phyloP scores from a whole-genome alignment of 2,888 invertebrate species.

The Dioctria rufipes region DNA sequence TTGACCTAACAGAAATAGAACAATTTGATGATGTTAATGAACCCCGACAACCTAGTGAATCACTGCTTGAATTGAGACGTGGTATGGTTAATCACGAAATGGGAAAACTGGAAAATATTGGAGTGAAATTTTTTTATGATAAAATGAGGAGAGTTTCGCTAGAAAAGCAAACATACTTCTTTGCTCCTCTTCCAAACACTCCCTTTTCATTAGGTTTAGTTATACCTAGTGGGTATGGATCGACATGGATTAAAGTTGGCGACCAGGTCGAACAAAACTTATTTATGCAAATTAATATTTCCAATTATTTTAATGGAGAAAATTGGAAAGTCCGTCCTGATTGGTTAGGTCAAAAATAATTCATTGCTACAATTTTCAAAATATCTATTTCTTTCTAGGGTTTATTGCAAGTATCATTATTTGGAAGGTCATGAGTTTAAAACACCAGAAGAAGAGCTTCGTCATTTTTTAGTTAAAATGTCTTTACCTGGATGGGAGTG shows the following conservation, averaged over 20 bases:
- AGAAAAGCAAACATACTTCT: constrained; percentile 87
- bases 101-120: constrained; percentile 78
- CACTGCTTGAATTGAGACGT: constrained; percentile 75
- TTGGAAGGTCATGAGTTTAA: constrained; percentile 82
- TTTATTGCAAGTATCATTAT: constrained; percentile 90
- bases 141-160: constrained; percentile 87
- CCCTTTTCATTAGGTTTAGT: constrained; percentile 91
- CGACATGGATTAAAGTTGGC: constrained; percentile 77
- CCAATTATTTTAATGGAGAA: constrained; percentile 80
- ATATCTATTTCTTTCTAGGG: constrained; percentile 73
- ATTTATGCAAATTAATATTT: constrained; percentile 79
- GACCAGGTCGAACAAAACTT: constrained; percentile 82
- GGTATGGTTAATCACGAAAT: constrained; percentile 81
- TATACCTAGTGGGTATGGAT: constrained; percentile 83
- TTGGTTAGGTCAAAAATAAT: constrained; percentile 74
- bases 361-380: background rate
- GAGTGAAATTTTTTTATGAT: constrained; percentile 88
- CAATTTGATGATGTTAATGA: constrained; percentile 81
- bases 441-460: constrained; percentile 82
- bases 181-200: constrained; percentile 84
- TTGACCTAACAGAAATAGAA: constrained; percentile 96
- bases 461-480: constrained; percentile 82
- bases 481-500: constrained; percentile 76
- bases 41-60: constrained; percentile 77
- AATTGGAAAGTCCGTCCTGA: constrained; percentile 88